Evolutionary conservation across 2,797 vertebrate species (phyloP), one percentile per base, ranked within the genome.

Genomic region (Cossypha polioptera): DNA sequence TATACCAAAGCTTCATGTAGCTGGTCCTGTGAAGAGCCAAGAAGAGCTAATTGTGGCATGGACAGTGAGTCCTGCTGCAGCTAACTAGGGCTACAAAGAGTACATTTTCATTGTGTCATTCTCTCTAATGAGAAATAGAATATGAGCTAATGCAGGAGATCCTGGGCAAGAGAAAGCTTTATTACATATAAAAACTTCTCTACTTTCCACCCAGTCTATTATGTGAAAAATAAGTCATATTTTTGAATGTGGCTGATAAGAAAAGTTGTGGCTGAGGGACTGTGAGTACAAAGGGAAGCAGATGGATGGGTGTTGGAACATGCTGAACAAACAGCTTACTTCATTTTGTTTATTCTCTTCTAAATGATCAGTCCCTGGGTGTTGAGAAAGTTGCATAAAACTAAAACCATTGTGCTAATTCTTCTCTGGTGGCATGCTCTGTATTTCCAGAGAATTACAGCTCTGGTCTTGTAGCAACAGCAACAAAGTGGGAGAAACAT

Each of bases 261-360:
- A 77, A 83, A 94, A 94, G 94, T 92, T 96, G 92, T 80, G 84
- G 25, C 75, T 93, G 87, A 83, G 31, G 54, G 78, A 83, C 61
- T 88, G 47, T 6, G 10, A 85, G 61, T 80, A 95, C 93, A 95
- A 95, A 95, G 51, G 54, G 51, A 96, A 75, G 81, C 95, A 96
- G 95, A 93, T 88, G 91, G 84, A 86, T 0, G 35, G 36, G 75
- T 88, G 92, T 50, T 96, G 54, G 84, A 91, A 96, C 84, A 93
- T 53, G 92, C 87, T 96, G 91, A 96, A 92, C 92, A 97, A 97
- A 95, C 92, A 93, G 72, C 84, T 94, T 91, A 68, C 82, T 95
- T 95, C 7, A 78, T 94, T 96, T 83, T 92, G 66, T 97, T 96
- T 96, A 93, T 96, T 95, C 80, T 90, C n/a, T 89, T 91, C 58